phyloP scores from a whole-genome alignment of 1,140 invertebrate genomes.

The Aphidius ervi region DNA sequence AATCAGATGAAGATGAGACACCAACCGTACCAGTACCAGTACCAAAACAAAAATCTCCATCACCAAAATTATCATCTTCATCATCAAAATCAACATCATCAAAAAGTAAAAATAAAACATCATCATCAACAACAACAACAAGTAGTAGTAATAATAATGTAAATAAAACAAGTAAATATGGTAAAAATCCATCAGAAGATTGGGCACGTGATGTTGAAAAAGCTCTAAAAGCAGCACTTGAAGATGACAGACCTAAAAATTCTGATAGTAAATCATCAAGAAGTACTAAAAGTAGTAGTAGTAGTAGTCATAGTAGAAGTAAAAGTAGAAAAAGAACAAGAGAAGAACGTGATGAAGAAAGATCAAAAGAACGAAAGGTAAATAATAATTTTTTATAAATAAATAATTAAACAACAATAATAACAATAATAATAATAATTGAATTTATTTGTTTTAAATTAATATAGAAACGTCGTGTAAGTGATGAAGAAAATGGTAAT shows the following conservation, averaged over 20 bases:
- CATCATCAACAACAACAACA: conserved; percentile 23
- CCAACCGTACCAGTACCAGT: conserved; percentile 22
- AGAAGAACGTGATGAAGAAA: conserved; percentile 53
- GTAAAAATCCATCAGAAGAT: conserved; percentile 60
- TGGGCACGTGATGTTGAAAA: conserved; percentile 74
- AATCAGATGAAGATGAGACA: conserved; percentile 58
- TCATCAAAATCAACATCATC: conserved; percentile 30
- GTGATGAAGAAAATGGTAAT: conserved; percentile 56
- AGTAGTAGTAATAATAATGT: conserved; percentile 26
- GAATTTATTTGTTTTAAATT: conserved; percentile 12
- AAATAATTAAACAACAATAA: neutral
- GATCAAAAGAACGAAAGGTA: conserved; percentile 48
- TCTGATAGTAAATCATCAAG: conserved; percentile 55
- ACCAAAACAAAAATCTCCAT: conserved; percentile 19
- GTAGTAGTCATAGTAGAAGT: conserved; percentile 33
- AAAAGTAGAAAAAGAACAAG: conserved; percentile 45
- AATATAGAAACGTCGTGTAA: conserved; percentile 43
- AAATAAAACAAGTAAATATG: conserved; percentile 40
- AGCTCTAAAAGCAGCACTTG: conserved; percentile 63
- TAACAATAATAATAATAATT: neutral
- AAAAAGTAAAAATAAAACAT: conserved; percentile 38
- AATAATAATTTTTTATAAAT: conserved; percentile 5
- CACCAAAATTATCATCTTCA: conserved; percentile 31
- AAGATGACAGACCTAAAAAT: conserved; percentile 49
- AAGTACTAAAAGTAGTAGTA: conserved; percentile 48